phyloP scores from a whole-genome alignment of 2,797 vertebrate species.

The Hirundo rustica region DNA sequence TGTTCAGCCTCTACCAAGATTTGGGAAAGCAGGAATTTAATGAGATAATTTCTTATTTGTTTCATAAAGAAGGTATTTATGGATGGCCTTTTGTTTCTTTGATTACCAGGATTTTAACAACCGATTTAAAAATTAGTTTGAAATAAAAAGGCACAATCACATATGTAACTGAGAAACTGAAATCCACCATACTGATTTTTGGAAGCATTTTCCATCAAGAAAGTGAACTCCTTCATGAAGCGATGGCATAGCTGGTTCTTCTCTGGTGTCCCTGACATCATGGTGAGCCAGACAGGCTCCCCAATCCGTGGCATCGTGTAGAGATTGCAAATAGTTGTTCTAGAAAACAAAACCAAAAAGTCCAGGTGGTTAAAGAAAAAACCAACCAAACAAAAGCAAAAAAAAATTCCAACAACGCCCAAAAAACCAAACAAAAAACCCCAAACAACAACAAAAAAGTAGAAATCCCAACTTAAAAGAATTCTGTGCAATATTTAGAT shows the following conservation, averaged over 20 bases:
- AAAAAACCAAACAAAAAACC: background rate
- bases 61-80: background rate
- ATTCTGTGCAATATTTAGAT: background rate
- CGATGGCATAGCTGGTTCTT: conserved; percentile 96
- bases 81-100: background rate
- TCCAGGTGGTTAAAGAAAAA: background rate
- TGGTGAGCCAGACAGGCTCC: conserved; percentile 97
- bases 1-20: background rate
- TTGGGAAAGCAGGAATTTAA: background rate
- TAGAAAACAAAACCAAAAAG: conserved; percentile 61
- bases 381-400: background rate
- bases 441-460: background rate
- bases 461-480: background rate
- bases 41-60: background rate
- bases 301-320: conserved; percentile 97
- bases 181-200: conserved; percentile 89
- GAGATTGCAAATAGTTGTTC: conserved; percentile 94
- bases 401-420: background rate
- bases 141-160: background rate
- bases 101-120: background rate
- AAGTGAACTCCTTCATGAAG: conserved; percentile 95
- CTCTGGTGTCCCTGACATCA: conserved; percentile 94
- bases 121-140: background rate
- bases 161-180: background rate
- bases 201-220: conserved; percentile 94